Base-by-base conservation (phyloP, 64 coral and sea anemone genomes). In the Acropora yongei region DNA sequence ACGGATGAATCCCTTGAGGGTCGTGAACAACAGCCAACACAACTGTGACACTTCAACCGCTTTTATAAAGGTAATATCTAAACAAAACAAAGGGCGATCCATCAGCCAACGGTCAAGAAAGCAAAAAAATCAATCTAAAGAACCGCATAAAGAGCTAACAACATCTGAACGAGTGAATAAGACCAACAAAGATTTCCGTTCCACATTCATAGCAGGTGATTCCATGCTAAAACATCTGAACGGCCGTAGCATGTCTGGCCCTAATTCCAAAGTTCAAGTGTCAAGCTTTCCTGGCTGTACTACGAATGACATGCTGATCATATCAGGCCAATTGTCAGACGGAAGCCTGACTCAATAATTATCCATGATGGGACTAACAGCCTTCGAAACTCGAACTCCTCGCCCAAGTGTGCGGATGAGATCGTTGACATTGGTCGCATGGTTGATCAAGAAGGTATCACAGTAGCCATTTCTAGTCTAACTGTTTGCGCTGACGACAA, bases 301-400 rank as follows among this genome's bases (percentile, higher is more conserved):
- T 16, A 81, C 77, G 18, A 39, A 20, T 47, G 78, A 80, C 77
- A 90, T 90, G 88, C 7, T 20, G 77, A 90, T 72, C 88, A 90
- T 45, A 48, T 90, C 19, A 90, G 78, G 44, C 88, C 63, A 5
- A 14, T 57, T 50, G 76, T 87, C 7, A 44, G 91, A 78, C 60
- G 49, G 17, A 87, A 79, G 12, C 91, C 91, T 41, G 91, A 87
- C 30, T 68, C 41, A 68, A 76, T 92, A 47, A 92, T 92, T 78
- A 69, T 92, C 12, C 90, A 92, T 86, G 81, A 78, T 65, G 81
- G 90, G 41, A 86, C 81, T 1, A 92, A 77, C 68, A 75, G 67
- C 89, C 78, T 91, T 16, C 65, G 53, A 46, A 72, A 74, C 8
- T 7, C 53, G 10, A 81, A 10, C 42, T 76, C 89, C 30, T 49